phyloP scores from a whole-genome alignment of 1,140 invertebrate species.

The Gonioctena quinquepunctata region DNA sequence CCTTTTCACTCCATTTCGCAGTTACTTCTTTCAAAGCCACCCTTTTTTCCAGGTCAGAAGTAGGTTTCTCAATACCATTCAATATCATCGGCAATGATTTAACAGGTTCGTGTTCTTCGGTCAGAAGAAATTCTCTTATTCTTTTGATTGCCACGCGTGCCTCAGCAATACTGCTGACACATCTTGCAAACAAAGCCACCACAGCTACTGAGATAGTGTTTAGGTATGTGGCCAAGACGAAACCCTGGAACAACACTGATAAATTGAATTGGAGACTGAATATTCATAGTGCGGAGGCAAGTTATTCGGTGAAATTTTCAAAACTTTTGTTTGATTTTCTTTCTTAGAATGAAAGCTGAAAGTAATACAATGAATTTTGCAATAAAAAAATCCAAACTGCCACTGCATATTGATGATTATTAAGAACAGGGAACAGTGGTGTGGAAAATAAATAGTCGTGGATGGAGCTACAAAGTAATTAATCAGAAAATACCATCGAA shows the following conservation, averaged over 20 bases:
- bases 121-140: conserved; percentile 59
- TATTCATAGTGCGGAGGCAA: too few species aligned
- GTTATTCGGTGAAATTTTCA: too few species aligned
- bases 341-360: too few species aligned
- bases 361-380: too few species aligned
- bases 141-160: conserved; percentile 63
- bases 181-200: conserved; percentile 71
- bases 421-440: too few species aligned
- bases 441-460: too few species aligned
- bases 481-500: too few species aligned
- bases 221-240: conserved; percentile 68
- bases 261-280: too few species aligned
- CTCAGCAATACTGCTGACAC: conserved; percentile 66
- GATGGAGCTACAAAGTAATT: too few species aligned
- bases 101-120: conserved; percentile 56
- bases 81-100: not conserved
- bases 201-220: conserved; percentile 66
- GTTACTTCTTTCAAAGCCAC: conserved; percentile 46
- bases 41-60: not conserved
- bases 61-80: not conserved
- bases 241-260: conserved; percentile 60
- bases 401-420: too few species aligned
- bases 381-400: too few species aligned
- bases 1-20: conserved; percentile 54
- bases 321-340: too few species aligned